These are phyloP conservation scores for Xestobium rufovillosum DNA, from an alignment of 2,888 invertebrate species.

Conservation along the genomic window DNA sequence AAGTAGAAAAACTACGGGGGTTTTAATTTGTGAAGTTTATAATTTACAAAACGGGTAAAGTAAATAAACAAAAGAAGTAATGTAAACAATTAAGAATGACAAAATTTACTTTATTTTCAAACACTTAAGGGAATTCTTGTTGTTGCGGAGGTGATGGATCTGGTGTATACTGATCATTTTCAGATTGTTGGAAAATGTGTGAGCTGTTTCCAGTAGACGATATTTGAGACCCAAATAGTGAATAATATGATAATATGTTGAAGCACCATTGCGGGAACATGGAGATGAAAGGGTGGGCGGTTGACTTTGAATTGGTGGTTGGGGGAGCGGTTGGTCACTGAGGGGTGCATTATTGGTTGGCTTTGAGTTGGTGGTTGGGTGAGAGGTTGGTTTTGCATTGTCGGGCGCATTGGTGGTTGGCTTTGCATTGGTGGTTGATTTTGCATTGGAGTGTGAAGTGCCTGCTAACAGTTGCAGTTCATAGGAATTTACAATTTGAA, in stretches of 20 bases:
- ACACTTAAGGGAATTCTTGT: constrained; percentile 1
- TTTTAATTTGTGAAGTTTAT: not conserved
- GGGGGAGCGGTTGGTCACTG: no score
- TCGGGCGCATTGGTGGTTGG: constrained; percentile 2
- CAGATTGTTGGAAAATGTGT: no score
- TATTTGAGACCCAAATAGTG: constrained; percentile 12
- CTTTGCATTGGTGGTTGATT: not conserved
- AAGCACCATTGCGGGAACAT: constrained; percentile 11
- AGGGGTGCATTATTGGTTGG: not conserved
- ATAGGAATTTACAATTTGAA: constrained; percentile 7
- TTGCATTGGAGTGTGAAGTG: constrained; percentile 12
- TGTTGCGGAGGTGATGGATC: not conserved
- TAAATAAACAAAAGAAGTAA: constrained; percentile 1
- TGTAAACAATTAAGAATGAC: not conserved
- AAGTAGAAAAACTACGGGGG: not conserved
- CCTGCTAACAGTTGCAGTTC: constrained; percentile 13
- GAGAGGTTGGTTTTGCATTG: not conserved
- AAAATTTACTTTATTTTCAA: not conserved
- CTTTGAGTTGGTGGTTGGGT: constrained; percentile 1
- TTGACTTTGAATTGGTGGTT: not conserved
- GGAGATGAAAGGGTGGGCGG: constrained; percentile 7
- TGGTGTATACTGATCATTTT: not conserved
- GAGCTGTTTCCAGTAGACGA: constrained; percentile 10
- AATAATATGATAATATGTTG: constrained; percentile 13
- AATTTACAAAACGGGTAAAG: not conserved